Evolutionary conservation across 1,140 invertebrate genomes (phyloP), one percentile per base, ranked within the genome.

Genomic region (Ruditapes philippinarum): DNA sequence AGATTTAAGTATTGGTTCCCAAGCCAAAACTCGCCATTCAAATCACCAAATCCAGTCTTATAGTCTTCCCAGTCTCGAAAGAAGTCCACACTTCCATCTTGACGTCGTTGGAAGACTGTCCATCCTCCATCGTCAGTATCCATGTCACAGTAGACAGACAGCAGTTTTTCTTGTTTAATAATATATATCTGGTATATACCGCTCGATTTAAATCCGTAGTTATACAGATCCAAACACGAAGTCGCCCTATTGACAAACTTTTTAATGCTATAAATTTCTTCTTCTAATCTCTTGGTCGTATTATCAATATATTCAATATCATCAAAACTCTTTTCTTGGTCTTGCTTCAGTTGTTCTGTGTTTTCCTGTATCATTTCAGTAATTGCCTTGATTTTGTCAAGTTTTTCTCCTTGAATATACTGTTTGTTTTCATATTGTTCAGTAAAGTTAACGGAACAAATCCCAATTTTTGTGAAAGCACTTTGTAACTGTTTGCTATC

Each of bases 61-160:
- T 97, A 97, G 93, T 98, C 98, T 28, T 97, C 97, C 98, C 98
- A 99, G 94, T 98, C 98, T 12, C 98, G 96, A 93, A 98, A 98
- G 96, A 99, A 99, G 94, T 98, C 98, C 4, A 93, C 88, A 7
- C 88, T 97, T 19, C 98, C 98, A 92, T 98, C 98, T 90, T 96
- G 97, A 7, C 98, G 97, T 9, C 97, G 97, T 91, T 98, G 98
- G 7, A 99, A 96, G 0, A 98, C 97, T 5, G 98, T 98, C 97
- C 98, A 98, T 0, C 98, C 97, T 14, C 98, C 98, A 91, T 98
- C 98, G 31, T 98, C 88, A 2, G 90, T 97, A 22, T 97, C 97
- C 86, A 97, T 96, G 40, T 97, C 97, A 95, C 98, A 99, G 93
- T 97, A 97, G 0, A 97, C 97, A 80, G 65, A 70, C 36, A 70